These are phyloP conservation scores for Lampris megalopsis DNA, from an alignment of 2,113 vertebrate genomes.

Conservation along the genomic window DNA sequence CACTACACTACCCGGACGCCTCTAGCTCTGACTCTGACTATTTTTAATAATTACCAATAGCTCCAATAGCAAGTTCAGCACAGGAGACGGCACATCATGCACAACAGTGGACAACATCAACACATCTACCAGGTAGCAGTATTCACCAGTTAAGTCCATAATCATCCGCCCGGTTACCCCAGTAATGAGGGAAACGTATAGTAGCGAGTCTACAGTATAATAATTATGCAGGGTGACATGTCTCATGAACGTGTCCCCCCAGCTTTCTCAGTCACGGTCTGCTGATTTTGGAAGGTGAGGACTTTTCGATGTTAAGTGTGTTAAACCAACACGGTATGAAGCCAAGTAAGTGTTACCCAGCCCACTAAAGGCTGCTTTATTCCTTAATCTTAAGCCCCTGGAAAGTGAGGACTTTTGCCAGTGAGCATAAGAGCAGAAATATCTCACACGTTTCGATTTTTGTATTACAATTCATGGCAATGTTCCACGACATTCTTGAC, in stretches of 20 bases:
- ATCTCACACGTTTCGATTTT: background rate
- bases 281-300: background rate
- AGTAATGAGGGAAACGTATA: no score
- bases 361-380: background rate
- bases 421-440: background rate
- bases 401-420: background rate
- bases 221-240: no score
- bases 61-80: no score
- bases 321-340: no score
- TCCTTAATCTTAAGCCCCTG: background rate
- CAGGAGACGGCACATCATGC: background rate
- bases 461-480: background rate
- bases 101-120: background rate
- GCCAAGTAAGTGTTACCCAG: no score
- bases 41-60: no score
- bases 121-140: slow-evolving; percentile 1
- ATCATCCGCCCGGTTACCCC: slow-evolving; percentile 3
- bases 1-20: no score
- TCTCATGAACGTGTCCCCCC: no score
- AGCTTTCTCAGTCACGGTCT: no score
- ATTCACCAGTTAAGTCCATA: slow-evolving; percentile 1
- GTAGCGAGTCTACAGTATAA: no score
- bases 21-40: no score
- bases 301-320: background rate
- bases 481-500: background rate